Evolutionary conservation across 2,113 vertebrate species (phyloP).

Genomic region (Verasper variegatus): DNA sequence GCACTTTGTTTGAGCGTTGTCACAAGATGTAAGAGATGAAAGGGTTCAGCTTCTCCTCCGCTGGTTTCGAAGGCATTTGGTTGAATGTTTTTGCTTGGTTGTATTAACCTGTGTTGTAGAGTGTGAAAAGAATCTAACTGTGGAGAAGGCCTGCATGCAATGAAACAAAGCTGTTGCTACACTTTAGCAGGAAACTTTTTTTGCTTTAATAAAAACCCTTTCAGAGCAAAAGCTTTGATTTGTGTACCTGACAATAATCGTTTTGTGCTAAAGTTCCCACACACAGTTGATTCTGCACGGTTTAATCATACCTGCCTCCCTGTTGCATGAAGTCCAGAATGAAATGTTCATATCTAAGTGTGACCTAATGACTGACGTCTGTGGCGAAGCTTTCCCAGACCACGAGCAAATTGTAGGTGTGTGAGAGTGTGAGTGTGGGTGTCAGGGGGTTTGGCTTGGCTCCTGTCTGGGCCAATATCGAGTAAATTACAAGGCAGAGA

Average conservation of each 20-base stretch:
- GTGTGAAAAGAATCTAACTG: neutral
- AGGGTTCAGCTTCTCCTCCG: neutral
- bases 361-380: constrained; percentile 50
- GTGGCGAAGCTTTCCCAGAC: constrained; percentile 60
- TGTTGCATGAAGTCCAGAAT: neutral
- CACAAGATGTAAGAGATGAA: constrained; percentile 18
- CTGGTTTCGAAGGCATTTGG: neutral
- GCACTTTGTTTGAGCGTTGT: constrained; percentile 19
- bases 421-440: constrained; percentile 46
- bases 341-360: constrained; percentile 3
- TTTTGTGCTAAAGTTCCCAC: too few relatives aligned
- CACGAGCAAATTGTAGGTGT: constrained; percentile 71
- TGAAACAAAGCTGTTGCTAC: neutral
- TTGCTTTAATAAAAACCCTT: neutral
- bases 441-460: constrained; percentile 45
- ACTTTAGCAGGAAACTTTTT: neutral
- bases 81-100: neutral
- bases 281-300: neutral
- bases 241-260: neutral
- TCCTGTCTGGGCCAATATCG: constrained; percentile 64
- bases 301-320: neutral
- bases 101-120: too few relatives aligned
- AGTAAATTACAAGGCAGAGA: constrained; percentile 73
- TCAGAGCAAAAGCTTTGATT: neutral
- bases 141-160: neutral